phyloP scores from a whole-genome alignment of 1,140 invertebrate genomes.

The Cotesia typhae region DNA sequence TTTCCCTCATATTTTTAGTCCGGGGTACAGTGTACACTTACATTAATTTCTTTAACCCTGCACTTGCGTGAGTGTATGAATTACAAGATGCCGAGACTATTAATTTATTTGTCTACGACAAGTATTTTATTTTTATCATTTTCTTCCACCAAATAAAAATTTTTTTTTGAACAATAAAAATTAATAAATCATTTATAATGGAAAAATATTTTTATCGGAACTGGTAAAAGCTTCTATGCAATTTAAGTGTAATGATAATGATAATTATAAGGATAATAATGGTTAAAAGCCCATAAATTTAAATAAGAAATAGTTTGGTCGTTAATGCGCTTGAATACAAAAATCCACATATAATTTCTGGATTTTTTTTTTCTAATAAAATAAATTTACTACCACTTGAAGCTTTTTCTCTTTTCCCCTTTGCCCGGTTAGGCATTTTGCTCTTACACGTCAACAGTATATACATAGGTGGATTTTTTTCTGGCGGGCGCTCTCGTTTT shows the following conservation, averaged over 20 bases:
- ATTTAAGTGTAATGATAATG: too few species aligned
- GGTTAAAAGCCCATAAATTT: too few species aligned
- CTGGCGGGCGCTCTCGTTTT: slow-evolving; percentile 8
- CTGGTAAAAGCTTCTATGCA: too few species aligned
- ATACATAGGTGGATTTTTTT: slow-evolving; percentile 41
- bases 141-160: too few species aligned
- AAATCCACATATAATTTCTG: not conserved
- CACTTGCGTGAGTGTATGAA: slow-evolving; percentile 3
- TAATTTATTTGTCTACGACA: too few species aligned
- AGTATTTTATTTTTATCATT: too few species aligned
- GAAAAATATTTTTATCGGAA: too few species aligned
- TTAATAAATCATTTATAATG: too few species aligned
- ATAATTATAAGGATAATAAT: too few species aligned
- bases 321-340: slow-evolving; percentile 6
- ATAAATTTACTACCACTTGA: slow-evolving; percentile 4
- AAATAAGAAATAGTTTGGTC: slow-evolving; percentile 12
- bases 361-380: not conserved
- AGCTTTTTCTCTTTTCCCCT: not conserved
- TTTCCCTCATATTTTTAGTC: not conserved
- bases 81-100: too few species aligned
- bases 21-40: not conserved
- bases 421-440: not conserved
- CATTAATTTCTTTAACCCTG: not conserved
- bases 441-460: slow-evolving; percentile 43
- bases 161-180: too few species aligned